Evolutionary conservation across 64 coral and sea anemone species (phyloP).

Genomic region (Pachyseris speciosa): DNA sequence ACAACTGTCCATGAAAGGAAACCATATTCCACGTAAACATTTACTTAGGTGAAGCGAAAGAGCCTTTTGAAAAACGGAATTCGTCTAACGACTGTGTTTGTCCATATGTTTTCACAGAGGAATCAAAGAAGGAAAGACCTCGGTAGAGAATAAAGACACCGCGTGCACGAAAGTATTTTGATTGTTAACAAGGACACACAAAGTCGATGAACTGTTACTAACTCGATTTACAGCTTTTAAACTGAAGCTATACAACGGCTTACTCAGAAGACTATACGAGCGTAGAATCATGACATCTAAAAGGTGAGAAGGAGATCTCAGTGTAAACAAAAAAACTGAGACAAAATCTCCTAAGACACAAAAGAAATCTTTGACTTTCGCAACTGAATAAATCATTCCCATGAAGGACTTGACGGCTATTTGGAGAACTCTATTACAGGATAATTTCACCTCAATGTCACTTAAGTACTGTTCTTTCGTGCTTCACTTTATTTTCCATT

Average conservation of each 20-base stretch:
- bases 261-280: not conserved
- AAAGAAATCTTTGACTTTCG: not conserved
- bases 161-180: not conserved
- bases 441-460: not conserved
- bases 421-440: not conserved
- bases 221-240: not conserved
- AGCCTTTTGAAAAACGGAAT: constrained; percentile 36
- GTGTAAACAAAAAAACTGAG: not conserved
- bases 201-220: not conserved
- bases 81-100: constrained; percentile 40
- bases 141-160: not conserved
- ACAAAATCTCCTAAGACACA: not conserved
- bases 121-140: not conserved
- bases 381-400: not conserved
- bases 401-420: not conserved
- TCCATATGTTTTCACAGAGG: constrained; percentile 36
- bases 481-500: not conserved
- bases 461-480: constrained; percentile 29
- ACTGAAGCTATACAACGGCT: not conserved
- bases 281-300: not conserved
- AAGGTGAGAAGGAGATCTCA: not conserved
- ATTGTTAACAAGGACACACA: not conserved
- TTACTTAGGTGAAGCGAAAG: constrained; percentile 50
- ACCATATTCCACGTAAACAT: constrained; percentile 49
- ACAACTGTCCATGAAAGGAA: constrained; percentile 47